Evolutionary conservation across 92 coral and sea anemone species (phyloP).

Genomic region (Anthopleura xanthogrammica): DNA sequence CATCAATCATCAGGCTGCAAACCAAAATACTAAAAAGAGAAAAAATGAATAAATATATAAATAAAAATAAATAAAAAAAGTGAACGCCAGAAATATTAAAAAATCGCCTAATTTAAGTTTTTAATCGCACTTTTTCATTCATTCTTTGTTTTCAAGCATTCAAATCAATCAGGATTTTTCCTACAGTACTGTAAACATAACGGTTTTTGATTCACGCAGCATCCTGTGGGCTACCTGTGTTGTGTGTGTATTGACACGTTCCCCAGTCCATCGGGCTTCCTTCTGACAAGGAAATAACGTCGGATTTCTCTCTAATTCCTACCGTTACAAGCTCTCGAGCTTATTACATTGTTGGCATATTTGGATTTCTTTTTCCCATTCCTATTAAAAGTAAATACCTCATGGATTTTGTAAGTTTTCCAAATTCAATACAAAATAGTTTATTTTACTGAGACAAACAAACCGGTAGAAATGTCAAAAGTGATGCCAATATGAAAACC

Average conservation of each 20-base stretch:
- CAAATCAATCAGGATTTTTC: too few species aligned
- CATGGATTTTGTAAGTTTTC: conserved; percentile 34
- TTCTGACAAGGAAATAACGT: conserved; percentile 12
- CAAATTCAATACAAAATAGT: conserved; percentile 34
- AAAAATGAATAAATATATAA: too few species aligned
- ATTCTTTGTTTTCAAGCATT: too few species aligned
- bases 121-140: too few species aligned
- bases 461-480: conserved; percentile 23
- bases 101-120: too few species aligned
- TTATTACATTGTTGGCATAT: conserved; percentile 33
- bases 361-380: conserved; percentile 35
- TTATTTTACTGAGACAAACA: conserved; percentile 28
- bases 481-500: conserved; percentile 5
- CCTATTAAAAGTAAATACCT: conserved; percentile 39
- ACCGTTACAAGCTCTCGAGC: conserved; percentile 25
- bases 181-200: too few species aligned
- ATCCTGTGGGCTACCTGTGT: conserved; percentile 2
- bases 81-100: too few species aligned
- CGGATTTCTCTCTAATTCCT: conserved; percentile 6
- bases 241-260: conserved; percentile 3
- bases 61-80: too few species aligned
- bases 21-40: too few species aligned
- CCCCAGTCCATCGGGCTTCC: background rate
- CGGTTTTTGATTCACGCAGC: too few species aligned
- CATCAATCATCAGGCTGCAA: too few species aligned